phyloP scores from a whole-genome alignment of 2,113 vertebrate genomes.

The Uria aalge region DNA sequence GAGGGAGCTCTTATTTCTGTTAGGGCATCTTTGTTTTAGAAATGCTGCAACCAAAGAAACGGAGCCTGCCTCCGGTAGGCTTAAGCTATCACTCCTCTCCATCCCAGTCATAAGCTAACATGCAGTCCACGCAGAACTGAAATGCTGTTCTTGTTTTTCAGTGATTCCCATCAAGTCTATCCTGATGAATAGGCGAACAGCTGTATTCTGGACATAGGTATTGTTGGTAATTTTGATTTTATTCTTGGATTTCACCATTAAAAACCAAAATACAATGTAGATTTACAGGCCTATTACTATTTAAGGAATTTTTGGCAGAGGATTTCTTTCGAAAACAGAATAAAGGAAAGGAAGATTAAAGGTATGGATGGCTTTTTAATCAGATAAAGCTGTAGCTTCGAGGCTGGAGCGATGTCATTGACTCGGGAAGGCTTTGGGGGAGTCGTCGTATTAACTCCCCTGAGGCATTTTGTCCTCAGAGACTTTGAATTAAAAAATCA shows the following conservation, averaged over 20 bases:
- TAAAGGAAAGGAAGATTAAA: neutral
- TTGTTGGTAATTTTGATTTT: neutral
- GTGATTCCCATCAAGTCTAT: fast-evolving
- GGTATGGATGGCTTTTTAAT: neutral
- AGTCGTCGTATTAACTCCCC: neutral
- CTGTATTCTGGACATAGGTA: neutral
- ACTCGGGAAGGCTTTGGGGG: neutral
- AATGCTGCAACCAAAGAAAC: neutral
- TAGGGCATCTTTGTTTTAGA: neutral
- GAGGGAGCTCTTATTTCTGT: neutral
- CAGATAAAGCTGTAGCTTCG: neutral
- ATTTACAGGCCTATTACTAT: neutral
- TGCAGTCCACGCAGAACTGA: neutral
- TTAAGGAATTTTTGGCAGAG: neutral
- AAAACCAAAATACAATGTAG: neutral
- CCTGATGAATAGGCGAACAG: neutral
- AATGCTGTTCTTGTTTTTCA: neutral
- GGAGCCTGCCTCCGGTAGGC: neutral
- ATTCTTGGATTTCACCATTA: neutral
- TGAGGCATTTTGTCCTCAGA: neutral
- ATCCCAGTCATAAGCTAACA: neutral
- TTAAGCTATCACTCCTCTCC: neutral
- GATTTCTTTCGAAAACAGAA: neutral
- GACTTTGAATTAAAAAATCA: neutral
- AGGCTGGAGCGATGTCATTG: neutral